Evolutionary conservation across 2,888 invertebrate species (phyloP).

Genomic region (Labia minor): DNA sequence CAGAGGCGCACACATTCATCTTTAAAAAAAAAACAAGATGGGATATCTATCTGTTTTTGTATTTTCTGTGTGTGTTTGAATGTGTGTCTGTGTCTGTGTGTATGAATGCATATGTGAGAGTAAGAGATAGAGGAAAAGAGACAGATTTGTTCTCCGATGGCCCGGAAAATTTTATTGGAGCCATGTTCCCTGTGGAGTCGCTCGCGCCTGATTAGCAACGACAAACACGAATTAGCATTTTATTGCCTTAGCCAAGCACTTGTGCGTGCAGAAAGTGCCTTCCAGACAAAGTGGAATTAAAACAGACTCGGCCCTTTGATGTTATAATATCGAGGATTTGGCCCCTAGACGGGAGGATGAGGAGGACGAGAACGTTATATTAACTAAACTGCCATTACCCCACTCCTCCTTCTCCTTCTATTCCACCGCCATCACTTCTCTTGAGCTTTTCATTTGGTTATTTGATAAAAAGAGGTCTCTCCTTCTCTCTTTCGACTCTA

Average conservation of each 20-base stretch:
- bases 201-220: conserved; percentile 47
- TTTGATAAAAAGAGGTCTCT: background rate
- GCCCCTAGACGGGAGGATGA: background rate
- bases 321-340: conserved; percentile 28
- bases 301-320: conserved; percentile 44
- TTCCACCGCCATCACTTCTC: conserved; percentile 24
- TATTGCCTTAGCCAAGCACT: conserved; percentile 42
- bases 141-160: conserved; percentile 33
- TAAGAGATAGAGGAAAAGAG: conserved; percentile 15
- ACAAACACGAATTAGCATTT: conserved; percentile 62
- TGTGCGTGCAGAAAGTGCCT: conserved; percentile 33
- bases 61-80: too few relatives aligned
- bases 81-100: too few relatives aligned
- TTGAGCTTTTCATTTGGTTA: background rate
- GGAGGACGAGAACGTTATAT: conserved; percentile 20
- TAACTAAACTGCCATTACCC: conserved; percentile 26
- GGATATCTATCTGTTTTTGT: too few relatives aligned
- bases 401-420: too few relatives aligned
- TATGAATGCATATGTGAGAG: too few relatives aligned
- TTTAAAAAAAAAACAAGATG: too few relatives aligned
- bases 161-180: conserved; percentile 29
- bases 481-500: background rate
- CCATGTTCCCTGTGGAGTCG: conserved; percentile 27
- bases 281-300: conserved; percentile 48
- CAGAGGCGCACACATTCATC: too few relatives aligned